Conservation (phyloP, 2,888 invertebrate genomes). For the Idaea biselata region DNA sequence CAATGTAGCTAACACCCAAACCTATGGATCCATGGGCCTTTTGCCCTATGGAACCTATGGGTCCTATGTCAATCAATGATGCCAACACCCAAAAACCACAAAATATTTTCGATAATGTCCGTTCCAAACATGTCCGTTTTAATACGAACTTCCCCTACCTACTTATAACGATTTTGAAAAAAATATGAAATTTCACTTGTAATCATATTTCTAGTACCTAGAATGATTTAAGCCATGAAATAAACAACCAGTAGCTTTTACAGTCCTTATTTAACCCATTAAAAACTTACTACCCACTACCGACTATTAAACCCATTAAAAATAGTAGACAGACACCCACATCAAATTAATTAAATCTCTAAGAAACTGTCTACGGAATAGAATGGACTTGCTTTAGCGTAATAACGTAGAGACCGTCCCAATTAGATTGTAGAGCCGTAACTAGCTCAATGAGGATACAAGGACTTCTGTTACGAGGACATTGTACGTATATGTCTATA, state of each 20-base stretch:
- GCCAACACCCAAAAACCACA: too few relatives aligned
- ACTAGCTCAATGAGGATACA: conserved; percentile 16
- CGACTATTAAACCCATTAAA: neutral
- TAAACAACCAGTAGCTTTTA: neutral
- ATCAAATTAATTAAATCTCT: conserved; percentile 2
- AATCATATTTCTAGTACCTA: too few relatives aligned
- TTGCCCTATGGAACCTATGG: too few relatives aligned
- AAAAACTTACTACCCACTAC: neutral
- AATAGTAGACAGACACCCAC: neutral
- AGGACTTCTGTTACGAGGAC: neutral
- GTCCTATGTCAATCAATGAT: too few relatives aligned
- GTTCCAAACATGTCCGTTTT: too few relatives aligned
- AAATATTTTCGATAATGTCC: too few relatives aligned
- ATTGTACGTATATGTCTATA: neutral
- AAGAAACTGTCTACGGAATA: neutral
- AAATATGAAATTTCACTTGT: too few relatives aligned
- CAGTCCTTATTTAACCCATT: neutral
- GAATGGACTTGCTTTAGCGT: conserved; percentile 1
- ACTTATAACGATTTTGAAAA: too few relatives aligned
- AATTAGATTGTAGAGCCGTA: conserved; percentile 31
- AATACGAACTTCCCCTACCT: too few relatives aligned
- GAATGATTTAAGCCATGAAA: too few relatives aligned
- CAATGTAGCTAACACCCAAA: too few relatives aligned
- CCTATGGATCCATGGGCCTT: too few relatives aligned
- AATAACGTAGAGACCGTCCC: conserved; percentile 24